Evolutionary conservation across 2,888 invertebrate species (phyloP), one percentile per base, ranked within the genome.

Genomic region (Drosophila helvetica): DNA sequence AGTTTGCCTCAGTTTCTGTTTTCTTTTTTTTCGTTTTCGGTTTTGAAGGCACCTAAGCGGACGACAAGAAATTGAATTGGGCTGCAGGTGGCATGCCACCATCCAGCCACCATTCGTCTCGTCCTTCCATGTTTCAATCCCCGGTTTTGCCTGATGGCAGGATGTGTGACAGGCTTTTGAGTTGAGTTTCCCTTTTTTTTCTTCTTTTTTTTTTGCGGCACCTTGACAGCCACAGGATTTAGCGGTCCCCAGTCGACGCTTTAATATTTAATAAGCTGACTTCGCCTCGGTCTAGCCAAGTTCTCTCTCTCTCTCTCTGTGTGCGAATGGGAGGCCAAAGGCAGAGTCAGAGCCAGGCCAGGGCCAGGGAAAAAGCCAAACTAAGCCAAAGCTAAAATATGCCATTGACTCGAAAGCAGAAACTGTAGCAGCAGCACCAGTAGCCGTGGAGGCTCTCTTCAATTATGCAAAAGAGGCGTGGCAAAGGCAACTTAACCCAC

Each of bases 191-290:
- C 38, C 15, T 15, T 15, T 38, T 38, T 15, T 6, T 15, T 38
- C 1, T 62, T 4, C 4, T 3, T 10, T 10, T 30, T 30, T 33
- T 33, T 30, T 30, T 70, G 69, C 75, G 53, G 64, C 64, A 75
- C 73, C 69, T 63, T 67, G 74, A 80, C 87, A 86, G 75, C 87
- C 87, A 67, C 81, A 84, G 87, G 82, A 87, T 74, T 83, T 79
- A 77, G 78, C 70, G 75, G 61, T 74, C 74, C 63, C 64, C 60
- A 75, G 72, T 59, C 68, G 58, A 27, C 43, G 56, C 72, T 82
- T 83, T 75, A 83, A 82, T 83, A 82, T 87, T 83, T 79, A 75
- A 87, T 82, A 79, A 78, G 72, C 72, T 71, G 68, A 74, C 86
- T 73, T 75, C 60, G 75, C 53, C 63, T 70, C 68, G 63, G 63